Conservation (phyloP, 2,113 vertebrate genomes). For the Lagopus leucura region DNA sequence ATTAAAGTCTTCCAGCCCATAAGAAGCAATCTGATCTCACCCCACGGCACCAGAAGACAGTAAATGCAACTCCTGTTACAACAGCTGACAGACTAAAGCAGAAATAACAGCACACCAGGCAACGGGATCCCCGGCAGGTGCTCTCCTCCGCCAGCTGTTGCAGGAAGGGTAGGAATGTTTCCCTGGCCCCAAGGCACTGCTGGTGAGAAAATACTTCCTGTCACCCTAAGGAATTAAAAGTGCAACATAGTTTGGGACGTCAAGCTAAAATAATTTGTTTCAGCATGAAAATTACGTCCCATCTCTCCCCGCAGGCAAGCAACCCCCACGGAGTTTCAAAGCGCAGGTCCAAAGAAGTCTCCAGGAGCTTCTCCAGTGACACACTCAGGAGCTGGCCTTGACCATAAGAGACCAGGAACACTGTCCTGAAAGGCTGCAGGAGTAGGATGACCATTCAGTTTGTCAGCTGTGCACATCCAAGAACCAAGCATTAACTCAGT, state of each 20-base stretch:
- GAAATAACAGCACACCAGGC: constrained; percentile 44
- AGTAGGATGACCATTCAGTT: neutral
- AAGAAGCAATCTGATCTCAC: constrained; percentile 49
- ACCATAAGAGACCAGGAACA: neutral
- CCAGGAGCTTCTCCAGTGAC: neutral
- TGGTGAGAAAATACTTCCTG: neutral
- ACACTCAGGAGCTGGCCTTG: fast-evolving
- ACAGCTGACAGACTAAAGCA: constrained; percentile 61
- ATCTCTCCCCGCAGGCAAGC: fast-evolving
- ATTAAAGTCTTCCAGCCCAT: neutral
- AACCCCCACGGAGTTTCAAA: neutral
- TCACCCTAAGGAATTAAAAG: neutral
- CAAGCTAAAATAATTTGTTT: constrained; percentile 15
- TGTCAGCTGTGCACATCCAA: neutral
- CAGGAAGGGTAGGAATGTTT: constrained; percentile 27
- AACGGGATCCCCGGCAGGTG: constrained; percentile 34
- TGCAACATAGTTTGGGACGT: neutral
- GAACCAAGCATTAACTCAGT: neutral
- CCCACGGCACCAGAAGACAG: neutral
- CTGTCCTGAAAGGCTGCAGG: neutral
- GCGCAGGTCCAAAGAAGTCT: neutral
- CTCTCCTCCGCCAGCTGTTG: constrained; percentile 26
- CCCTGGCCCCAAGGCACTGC: neutral
- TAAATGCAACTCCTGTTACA: constrained; percentile 35
- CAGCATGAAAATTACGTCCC: too few species aligned